phyloP scores from a whole-genome alignment of 2,797 vertebrate species.

The Cyprinodon diabolis region DNA sequence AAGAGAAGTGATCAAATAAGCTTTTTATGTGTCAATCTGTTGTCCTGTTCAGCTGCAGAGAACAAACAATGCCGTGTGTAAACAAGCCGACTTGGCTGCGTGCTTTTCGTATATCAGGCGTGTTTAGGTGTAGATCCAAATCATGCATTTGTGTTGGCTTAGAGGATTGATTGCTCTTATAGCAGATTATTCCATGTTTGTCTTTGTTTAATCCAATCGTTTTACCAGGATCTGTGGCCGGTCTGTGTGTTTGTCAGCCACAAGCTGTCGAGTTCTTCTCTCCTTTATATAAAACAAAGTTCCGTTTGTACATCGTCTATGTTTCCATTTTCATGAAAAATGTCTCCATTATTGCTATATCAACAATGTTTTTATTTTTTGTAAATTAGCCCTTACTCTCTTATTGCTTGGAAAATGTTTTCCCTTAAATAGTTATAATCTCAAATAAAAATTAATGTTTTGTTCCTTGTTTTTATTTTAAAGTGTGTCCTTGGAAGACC shows the following conservation, averaged over 20 bases:
- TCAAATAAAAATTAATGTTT: constrained; percentile 6
- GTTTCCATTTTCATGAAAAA: constrained; percentile 38
- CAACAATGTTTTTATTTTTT: constrained; percentile 37
- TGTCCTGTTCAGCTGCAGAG: constrained; percentile 47
- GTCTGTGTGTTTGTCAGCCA: constrained; percentile 74
- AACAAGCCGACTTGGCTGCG: constrained; percentile 71
- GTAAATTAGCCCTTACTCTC: constrained; percentile 29
- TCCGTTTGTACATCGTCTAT: constrained; percentile 52
- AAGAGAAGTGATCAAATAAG: constrained; percentile 59
- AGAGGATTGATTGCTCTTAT: constrained; percentile 72
- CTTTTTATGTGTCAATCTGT: constrained; percentile 52
- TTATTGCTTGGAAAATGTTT: background rate
- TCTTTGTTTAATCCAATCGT: constrained; percentile 80
- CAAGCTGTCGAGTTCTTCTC: constrained; percentile 75
- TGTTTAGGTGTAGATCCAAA: constrained; percentile 73
- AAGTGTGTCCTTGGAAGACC: background rate
- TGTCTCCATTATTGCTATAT: constrained; percentile 54
- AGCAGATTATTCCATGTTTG: constrained; percentile 77
- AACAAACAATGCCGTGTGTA: constrained; percentile 63
- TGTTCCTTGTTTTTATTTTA: constrained; percentile 9
- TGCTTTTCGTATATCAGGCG: constrained; percentile 55
- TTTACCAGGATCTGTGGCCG: constrained; percentile 75
- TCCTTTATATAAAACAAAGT: constrained; percentile 54
- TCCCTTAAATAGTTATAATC: background rate
- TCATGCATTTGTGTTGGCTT: constrained; percentile 66